Conservation (phyloP, 2,888 invertebrate species). For the Meteorus colon region DNA sequence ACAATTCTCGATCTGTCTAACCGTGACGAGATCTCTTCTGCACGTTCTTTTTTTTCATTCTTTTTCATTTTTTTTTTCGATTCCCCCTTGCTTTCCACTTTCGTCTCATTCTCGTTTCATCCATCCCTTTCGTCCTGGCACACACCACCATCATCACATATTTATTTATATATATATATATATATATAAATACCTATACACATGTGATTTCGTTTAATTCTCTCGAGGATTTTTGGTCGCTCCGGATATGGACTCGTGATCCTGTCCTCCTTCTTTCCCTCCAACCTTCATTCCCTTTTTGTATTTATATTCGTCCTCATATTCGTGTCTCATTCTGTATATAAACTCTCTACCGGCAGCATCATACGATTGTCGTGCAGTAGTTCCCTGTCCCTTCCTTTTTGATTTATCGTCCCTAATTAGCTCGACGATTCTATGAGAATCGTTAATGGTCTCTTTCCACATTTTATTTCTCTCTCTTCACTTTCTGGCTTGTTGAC, state of each 20-base stretch:
- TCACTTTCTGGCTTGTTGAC: conserved; percentile 10
- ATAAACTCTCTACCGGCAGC: conserved; percentile 18
- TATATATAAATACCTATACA: conserved; percentile 1
- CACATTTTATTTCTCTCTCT: conserved; percentile 13
- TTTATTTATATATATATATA: background rate
- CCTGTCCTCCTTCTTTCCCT: conserved; percentile 31
- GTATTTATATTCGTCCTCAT: conserved; percentile 39
- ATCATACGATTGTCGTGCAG: conserved; percentile 32
- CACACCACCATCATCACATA: background rate
- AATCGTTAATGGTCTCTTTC: conserved; percentile 50
- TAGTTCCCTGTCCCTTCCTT: conserved; percentile 46
- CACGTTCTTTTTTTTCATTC: conserved; percentile 45
- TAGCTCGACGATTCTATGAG: conserved; percentile 63
- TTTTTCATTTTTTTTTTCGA: background rate
- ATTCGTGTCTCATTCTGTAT: conserved; percentile 31
- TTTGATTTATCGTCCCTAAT: conserved; percentile 68
- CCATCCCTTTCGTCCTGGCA: conserved; percentile 26
- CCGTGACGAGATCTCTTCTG: conserved; percentile 54
- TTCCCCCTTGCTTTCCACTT: conserved; percentile 37
- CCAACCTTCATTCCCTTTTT: conserved; percentile 38
- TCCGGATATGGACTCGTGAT: conserved; percentile 36
- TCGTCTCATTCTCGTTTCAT: conserved; percentile 28
- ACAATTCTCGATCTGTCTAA: conserved; percentile 55
- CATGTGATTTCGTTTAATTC: conserved; percentile 48
- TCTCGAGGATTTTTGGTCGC: conserved; percentile 47